phyloP scores from a whole-genome alignment of 2,888 invertebrate genomes.

The Ophioninae sp. region DNA sequence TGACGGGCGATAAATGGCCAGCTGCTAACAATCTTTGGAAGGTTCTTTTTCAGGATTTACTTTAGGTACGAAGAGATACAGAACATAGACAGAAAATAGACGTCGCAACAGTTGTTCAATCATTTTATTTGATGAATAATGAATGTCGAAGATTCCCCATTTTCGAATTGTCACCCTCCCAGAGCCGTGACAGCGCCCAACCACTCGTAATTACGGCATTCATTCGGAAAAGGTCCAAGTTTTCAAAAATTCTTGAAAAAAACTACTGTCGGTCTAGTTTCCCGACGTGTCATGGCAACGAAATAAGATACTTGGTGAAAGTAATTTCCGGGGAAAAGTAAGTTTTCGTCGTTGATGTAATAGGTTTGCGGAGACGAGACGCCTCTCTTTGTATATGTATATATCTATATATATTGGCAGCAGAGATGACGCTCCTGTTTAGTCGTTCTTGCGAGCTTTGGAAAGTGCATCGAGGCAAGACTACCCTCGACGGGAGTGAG shows the following conservation, averaged over 20 bases:
- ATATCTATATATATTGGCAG: conserved; percentile 19
- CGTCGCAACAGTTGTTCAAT: too few species aligned
- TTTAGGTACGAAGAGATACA: too few species aligned
- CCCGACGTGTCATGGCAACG: conserved; percentile 55
- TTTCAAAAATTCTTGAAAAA: not conserved
- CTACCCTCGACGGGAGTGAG: not conserved
- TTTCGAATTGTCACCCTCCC: too few species aligned
- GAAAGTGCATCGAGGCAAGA: conserved; percentile 38
- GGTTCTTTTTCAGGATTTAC: too few species aligned
- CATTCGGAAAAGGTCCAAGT: conserved; percentile 2
- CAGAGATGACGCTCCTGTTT: conserved; percentile 35
- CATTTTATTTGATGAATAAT: too few species aligned
- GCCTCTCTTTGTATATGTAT: not conserved
- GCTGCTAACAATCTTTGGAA: not conserved
- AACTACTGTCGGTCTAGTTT: conserved; percentile 26
- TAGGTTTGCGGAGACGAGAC: conserved; percentile 63
- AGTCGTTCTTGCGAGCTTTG: conserved; percentile 46
- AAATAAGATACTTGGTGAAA: conserved; percentile 74
- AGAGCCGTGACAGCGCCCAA: too few species aligned
- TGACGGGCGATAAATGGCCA: not conserved
- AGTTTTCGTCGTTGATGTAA: conserved; percentile 71
- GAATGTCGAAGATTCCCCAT: too few species aligned
- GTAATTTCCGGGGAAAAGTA: conserved; percentile 73
- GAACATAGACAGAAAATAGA: too few species aligned
- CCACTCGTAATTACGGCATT: not conserved